These are phyloP conservation scores for Phoenicopterus ruber DNA, from an alignment of 2,113 vertebrate genomes.

Conservation along the genomic window DNA sequence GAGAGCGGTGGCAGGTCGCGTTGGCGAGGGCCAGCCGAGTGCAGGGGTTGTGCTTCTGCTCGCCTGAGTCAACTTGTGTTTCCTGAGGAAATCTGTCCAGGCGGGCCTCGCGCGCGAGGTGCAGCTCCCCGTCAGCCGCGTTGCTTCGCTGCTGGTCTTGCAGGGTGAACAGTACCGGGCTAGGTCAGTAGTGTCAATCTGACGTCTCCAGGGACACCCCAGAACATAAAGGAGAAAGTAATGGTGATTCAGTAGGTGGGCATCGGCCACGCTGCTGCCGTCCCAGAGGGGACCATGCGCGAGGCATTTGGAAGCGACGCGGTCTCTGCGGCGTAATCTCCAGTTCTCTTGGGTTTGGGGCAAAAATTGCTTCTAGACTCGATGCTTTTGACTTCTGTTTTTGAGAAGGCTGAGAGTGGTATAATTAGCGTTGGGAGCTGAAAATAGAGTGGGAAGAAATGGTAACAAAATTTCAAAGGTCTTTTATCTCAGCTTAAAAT, in stretches of 20 bases:
- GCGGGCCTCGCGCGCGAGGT: not conserved
- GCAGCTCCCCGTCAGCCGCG: accelerated
- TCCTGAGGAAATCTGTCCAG: not conserved
- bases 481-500: not conserved
- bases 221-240: not conserved
- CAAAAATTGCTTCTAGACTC: not conserved
- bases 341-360: not conserved
- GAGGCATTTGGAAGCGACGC: not conserved
- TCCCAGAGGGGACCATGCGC: accelerated
- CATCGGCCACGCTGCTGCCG: not conserved
- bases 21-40: not conserved
- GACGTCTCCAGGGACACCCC: not conserved
- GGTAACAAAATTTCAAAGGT: not conserved
- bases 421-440: not conserved
- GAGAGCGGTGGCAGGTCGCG: accelerated
- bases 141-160: accelerated
- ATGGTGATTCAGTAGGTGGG: not conserved
- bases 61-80: accelerated
- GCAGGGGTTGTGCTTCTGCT: not conserved
- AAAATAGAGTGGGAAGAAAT: not conserved
- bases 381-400: not conserved
- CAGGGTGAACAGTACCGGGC: accelerated
- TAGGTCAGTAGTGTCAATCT: not conserved
- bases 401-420: not conserved
- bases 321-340: not conserved